Conservation (phyloP, 2,113 vertebrate species). For the Chaetodon auriga region DNA sequence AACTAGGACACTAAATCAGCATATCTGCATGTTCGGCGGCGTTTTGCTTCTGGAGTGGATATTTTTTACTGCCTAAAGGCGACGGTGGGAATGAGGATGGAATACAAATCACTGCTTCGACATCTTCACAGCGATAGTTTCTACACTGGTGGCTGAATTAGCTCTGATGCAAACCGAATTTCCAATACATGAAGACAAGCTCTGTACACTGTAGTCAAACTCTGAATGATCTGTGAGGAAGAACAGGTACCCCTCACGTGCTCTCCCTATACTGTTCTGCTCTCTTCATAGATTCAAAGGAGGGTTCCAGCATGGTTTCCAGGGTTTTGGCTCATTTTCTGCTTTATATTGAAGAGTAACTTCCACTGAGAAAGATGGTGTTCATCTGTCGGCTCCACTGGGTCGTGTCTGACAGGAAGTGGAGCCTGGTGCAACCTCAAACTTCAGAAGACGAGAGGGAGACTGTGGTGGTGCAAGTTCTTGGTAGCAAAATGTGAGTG, state of each 20-base stretch:
- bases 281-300: slow-evolving; percentile 14
- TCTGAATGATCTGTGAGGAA: slow-evolving; percentile 11
- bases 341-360: neutral
- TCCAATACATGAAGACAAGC: slow-evolving; percentile 10
- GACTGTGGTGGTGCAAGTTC: neutral
- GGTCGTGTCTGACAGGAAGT: neutral
- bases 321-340: neutral
- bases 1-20: slow-evolving; percentile 64
- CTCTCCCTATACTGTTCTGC: neutral
- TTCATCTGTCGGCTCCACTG: neutral
- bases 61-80: slow-evolving; percentile 1
- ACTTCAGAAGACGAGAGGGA: neutral
- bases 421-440: neutral
- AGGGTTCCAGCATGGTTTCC: slow-evolving; percentile 55
- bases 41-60: slow-evolving; percentile 42
- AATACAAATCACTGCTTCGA: slow-evolving; percentile 52
- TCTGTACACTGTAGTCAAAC: slow-evolving; percentile 34
- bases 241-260: neutral
- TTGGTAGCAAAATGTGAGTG: neutral
- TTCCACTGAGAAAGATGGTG: too few relatives aligned
- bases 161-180: slow-evolving; percentile 36
- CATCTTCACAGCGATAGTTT: slow-evolving; percentile 32
- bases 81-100: slow-evolving; percentile 13
- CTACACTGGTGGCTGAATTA: slow-evolving; percentile 40
- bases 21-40: slow-evolving; percentile 66